A percentile compares a stretch with the other conserved stretches of the same genome.
Conservation (phyloP, 23 tunicate genomes). For the Styela clava region DNA sequence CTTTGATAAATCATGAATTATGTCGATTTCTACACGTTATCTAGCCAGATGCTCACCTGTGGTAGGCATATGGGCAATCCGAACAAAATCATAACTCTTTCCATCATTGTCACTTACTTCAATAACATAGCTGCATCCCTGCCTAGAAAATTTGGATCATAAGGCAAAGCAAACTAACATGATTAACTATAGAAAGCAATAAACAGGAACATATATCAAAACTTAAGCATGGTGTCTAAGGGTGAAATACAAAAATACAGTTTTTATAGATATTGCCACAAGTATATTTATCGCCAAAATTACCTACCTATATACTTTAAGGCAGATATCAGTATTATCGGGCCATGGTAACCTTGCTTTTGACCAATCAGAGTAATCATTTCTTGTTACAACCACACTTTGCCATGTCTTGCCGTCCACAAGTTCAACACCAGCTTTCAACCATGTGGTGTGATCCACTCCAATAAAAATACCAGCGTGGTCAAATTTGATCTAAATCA, state of each 20-base stretch:
- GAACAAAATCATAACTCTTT: conserved; percentile 58
- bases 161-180: neutral
- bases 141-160: conserved; percentile 19
- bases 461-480: conserved; percentile 90
- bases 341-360: conserved; percentile 69
- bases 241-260: no score
- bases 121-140: conserved; percentile 58
- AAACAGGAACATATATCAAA: no score
- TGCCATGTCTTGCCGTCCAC: conserved; percentile 75
- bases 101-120: conserved; percentile 77
- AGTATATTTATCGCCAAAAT: no score
- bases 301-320: conserved; percentile 61
- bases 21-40: no score
- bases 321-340: conserved; percentile 51
- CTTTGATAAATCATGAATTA: no score
- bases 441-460: conserved; percentile 70
- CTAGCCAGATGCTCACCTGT: no score
- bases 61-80: conserved; percentile 76
- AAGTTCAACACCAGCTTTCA: conserved; percentile 83
- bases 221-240: no score
- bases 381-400: conserved; percentile 81
- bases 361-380: conserved; percentile 91
- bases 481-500: conserved; percentile 61
- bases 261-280: no score
- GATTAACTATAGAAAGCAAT: neutral